phyloP scores from a whole-genome alignment of 2,888 invertebrate genomes.

The Sarcophaga caerulescens region DNA sequence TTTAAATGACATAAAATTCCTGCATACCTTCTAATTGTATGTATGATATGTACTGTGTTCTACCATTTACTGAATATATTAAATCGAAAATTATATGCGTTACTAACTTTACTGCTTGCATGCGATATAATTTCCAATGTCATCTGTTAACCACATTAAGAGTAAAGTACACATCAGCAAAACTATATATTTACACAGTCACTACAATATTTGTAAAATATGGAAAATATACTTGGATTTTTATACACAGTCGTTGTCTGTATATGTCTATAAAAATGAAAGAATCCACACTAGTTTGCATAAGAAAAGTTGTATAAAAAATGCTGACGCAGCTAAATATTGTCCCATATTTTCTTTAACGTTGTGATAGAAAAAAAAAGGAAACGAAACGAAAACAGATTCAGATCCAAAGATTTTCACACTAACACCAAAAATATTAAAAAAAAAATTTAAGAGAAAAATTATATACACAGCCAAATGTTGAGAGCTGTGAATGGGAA shows the following conservation, averaged over 20 bases:
- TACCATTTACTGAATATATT: too few relatives aligned
- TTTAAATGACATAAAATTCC: too few relatives aligned
- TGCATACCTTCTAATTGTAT: too few relatives aligned
- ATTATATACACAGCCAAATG: background rate
- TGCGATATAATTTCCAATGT: slow-evolving; percentile 29
- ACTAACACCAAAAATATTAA: slow-evolving; percentile 8
- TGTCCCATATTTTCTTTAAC: slow-evolving; percentile 33
- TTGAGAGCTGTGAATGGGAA: background rate
- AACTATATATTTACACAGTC: slow-evolving; percentile 21
- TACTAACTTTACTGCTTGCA: background rate
- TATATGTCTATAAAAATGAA: background rate
- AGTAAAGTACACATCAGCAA: slow-evolving; percentile 49
- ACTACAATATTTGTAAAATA: background rate
- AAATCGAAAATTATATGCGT: too few relatives aligned
- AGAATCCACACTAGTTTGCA: slow-evolving; percentile 36
- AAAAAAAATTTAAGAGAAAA: background rate
- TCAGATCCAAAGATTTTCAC: slow-evolving; percentile 10
- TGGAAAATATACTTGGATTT: background rate
- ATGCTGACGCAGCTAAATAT: slow-evolving; percentile 48
- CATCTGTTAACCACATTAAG: slow-evolving; percentile 46
- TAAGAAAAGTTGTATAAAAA: slow-evolving; percentile 30
- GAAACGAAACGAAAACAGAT: too few relatives aligned
- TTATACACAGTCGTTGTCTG: background rate
- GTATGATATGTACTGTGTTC: too few relatives aligned
- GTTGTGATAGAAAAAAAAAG: background rate